Conservation (phyloP, 2,113 vertebrate species). For the Gobius niger region DNA sequence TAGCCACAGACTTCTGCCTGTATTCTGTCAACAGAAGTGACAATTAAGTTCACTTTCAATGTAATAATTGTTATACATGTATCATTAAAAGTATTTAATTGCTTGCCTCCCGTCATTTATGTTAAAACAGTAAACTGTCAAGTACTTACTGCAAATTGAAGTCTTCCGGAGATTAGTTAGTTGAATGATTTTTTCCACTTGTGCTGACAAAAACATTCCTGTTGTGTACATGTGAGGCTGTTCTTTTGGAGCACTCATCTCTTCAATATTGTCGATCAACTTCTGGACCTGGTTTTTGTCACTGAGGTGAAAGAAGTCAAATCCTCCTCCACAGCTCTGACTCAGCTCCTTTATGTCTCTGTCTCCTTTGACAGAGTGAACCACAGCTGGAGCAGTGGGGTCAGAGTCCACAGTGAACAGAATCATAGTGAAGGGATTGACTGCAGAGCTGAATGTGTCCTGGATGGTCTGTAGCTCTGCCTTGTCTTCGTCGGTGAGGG, state of each 20-base stretch:
- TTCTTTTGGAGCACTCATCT: neutral
- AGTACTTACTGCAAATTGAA: too few species aligned
- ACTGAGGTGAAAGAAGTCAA: neutral
- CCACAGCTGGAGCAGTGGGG: constrained; percentile 3
- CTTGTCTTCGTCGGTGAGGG: constrained; percentile 35
- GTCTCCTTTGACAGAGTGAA: constrained; percentile 8
- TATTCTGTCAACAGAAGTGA: too few species aligned
- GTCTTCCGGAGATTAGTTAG: too few species aligned
- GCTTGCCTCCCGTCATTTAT: too few species aligned
- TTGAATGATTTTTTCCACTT: too few species aligned
- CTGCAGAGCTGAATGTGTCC: constrained; percentile 7
- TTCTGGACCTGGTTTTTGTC: constrained; percentile 3
- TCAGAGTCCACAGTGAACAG: constrained; percentile 25
- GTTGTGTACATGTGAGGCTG: neutral
- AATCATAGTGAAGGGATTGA: constrained; percentile 34
- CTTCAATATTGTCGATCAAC: neutral
- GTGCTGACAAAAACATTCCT: neutral
- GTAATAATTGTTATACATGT: too few species aligned
- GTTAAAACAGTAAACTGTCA: too few species aligned
- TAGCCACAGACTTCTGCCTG: too few species aligned
- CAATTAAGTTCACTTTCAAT: too few species aligned
- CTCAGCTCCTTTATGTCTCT: constrained; percentile 1
- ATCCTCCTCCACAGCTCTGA: constrained; percentile 8
- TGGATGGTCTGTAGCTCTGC: constrained; percentile 42
- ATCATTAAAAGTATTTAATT: too few species aligned